phyloP scores from a whole-genome alignment of 2,888 invertebrate genomes.

The Sinhomidia bicolor region DNA sequence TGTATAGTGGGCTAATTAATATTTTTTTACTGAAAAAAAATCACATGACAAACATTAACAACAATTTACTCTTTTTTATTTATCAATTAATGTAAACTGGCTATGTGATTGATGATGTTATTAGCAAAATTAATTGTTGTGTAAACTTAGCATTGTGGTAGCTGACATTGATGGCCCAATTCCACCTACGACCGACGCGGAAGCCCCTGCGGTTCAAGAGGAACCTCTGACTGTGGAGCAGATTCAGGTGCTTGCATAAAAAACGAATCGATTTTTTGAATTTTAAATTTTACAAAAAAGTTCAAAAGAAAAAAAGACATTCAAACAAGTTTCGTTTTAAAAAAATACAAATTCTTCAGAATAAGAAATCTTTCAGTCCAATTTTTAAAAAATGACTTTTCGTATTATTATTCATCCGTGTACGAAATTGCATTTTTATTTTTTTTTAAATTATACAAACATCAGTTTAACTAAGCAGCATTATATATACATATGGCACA shows the following conservation, averaged over 20 bases:
- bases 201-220: slow-evolving; percentile 58
- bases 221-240: slow-evolving; percentile 71
- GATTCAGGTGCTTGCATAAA: slow-evolving; percentile 75
- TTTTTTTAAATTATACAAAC: background rate
- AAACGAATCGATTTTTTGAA: slow-evolving; percentile 47
- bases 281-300: slow-evolving; percentile 37
- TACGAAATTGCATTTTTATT: no score
- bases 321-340: background rate
- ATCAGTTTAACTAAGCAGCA: slow-evolving; percentile 2
- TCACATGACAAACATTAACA: slow-evolving; percentile 7
- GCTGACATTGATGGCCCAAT: slow-evolving; percentile 75
- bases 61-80: background rate
- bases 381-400: no score
- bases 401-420: no score
- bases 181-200: slow-evolving; percentile 44
- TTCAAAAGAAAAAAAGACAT: background rate
- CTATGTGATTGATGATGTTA: slow-evolving; percentile 56
- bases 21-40: background rate
- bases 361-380: no score
- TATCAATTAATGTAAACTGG: slow-evolving; percentile 41
- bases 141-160: slow-evolving; percentile 71
- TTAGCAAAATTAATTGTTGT: slow-evolving; percentile 71
- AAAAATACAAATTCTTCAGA: background rate
- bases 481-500: slow-evolving; percentile 1
- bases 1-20: slow-evolving; percentile 36